Percentiles rank a stretch among this genome's conserved stretches.
These are phyloP conservation scores for Dissostichus mawsoni DNA, from an alignment of 2,113 vertebrate species.

Conservation along the genomic window DNA sequence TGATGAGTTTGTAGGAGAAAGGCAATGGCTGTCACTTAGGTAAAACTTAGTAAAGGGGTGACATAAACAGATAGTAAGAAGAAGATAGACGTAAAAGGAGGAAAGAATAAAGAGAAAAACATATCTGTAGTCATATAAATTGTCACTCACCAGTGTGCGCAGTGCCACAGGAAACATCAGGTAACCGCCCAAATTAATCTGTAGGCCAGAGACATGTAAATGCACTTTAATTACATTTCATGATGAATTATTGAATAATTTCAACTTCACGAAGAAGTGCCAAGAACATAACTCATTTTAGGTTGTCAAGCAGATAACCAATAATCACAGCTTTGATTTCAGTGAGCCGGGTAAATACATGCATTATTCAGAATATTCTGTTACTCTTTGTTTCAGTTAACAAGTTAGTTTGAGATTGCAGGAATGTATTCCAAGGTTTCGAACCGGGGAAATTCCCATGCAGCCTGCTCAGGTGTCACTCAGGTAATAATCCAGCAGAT, in stretches of 20 bases:
- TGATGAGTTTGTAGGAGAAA: not conserved
- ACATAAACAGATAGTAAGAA: not conserved
- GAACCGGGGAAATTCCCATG: constrained; percentile 50
- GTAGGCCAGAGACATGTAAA: constrained; percentile 50
- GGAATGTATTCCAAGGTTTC: not conserved
- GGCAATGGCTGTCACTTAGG: not conserved
- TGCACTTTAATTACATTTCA: constrained; percentile 10
- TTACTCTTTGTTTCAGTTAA: not conserved
- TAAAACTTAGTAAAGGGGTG: not conserved
- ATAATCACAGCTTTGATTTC: not conserved
- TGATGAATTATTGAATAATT: not conserved
- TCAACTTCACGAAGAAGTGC: not conserved
- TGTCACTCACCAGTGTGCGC: constrained; percentile 60
- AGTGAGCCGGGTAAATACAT: not conserved
- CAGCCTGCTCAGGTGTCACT: constrained; percentile 52
- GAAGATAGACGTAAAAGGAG: not conserved
- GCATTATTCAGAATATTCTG: not conserved
- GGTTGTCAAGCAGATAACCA: not conserved
- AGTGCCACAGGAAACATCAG: constrained; percentile 25
- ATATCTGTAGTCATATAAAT: not conserved
- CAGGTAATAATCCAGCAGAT: constrained; percentile 59
- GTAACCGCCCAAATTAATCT: constrained; percentile 27
- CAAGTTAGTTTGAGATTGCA: constrained; percentile 19
- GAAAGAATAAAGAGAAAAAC: not conserved
- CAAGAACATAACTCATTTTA: not conserved